Conservation (phyloP, 1,140 invertebrate species). For the Bombus haemorrhoidalis region DNA sequence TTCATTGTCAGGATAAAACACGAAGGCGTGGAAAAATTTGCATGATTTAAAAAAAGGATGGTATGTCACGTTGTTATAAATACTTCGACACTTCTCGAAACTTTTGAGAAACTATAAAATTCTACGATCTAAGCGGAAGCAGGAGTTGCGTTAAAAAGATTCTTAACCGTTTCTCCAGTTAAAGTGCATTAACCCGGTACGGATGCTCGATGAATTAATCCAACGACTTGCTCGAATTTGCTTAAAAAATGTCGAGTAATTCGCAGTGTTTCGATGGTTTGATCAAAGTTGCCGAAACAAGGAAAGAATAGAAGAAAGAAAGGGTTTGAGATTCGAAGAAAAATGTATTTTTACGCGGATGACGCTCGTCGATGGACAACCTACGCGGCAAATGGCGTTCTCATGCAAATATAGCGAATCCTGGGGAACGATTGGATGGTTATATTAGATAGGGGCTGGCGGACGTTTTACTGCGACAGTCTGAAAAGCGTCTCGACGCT, state of each 20-base stretch:
- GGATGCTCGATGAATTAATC: fast-evolving
- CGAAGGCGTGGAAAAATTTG: neutral
- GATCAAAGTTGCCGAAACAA: neutral
- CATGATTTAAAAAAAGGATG: neutral
- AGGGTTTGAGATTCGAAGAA: neutral
- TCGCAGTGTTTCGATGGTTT: neutral
- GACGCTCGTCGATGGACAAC: neutral
- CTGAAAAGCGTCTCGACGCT: constrained; percentile 53
- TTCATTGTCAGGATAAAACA: neutral
- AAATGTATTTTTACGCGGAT: constrained; percentile 18
- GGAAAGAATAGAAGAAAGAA: too few species aligned
- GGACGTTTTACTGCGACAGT: constrained; percentile 44
- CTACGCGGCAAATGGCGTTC: constrained; percentile 4
- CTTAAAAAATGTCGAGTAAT: too few species aligned
- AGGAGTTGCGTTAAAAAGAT: fast-evolving
- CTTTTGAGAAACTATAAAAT: neutral
- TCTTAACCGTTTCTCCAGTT: too few species aligned
- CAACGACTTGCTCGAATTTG: too few species aligned
- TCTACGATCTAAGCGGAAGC: neutral
- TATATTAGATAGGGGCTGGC: constrained; percentile 27
- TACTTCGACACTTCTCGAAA: neutral
- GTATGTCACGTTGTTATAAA: neutral
- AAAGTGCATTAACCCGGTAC: too few species aligned
- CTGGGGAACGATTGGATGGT: constrained; percentile 6
- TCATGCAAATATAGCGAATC: constrained; percentile 35